phyloP scores from a whole-genome alignment of 2,797 vertebrate species.

The Coccyzus lansbergi region DNA sequence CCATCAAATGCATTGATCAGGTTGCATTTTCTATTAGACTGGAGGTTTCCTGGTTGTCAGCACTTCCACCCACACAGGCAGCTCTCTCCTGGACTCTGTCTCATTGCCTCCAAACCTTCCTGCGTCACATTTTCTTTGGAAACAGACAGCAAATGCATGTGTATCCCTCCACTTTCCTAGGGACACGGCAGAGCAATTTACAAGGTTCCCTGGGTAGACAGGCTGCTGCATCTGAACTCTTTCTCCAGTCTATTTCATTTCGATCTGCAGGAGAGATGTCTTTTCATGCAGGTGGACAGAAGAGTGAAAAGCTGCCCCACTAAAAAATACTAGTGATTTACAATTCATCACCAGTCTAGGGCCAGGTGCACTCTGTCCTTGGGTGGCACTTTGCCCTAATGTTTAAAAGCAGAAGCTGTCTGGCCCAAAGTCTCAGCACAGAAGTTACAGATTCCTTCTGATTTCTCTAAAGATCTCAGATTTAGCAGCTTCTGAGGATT shows the following conservation, averaged over 20 bases:
- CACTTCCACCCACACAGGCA: background rate
- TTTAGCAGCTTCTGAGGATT: conserved; percentile 1
- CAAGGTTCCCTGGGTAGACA: background rate
- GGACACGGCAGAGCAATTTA: background rate
- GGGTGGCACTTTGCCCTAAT: background rate
- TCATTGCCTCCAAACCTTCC: background rate
- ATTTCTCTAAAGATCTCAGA: background rate
- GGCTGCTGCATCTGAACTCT: background rate
- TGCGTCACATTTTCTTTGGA: background rate
- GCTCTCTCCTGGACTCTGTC: conserved; percentile 4
- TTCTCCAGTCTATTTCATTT: background rate
- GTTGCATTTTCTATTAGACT: conserved; percentile 27
- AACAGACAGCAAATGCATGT: background rate
- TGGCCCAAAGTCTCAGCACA: background rate
- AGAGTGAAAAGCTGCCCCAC: background rate
- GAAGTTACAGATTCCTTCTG: background rate
- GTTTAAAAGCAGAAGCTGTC: background rate
- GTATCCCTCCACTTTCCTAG: background rate
- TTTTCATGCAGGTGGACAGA: background rate
- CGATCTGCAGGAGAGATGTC: background rate
- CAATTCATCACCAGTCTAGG: background rate
- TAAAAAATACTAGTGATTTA: conserved; percentile 22
- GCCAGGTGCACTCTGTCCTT: background rate
- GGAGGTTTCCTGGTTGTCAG: conserved; percentile 21
- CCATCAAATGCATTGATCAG: background rate